Evolutionary conservation across 2,113 vertebrate species (phyloP), one percentile per base, ranked within the genome.

Genomic region (Cyanistes caeruleus): DNA sequence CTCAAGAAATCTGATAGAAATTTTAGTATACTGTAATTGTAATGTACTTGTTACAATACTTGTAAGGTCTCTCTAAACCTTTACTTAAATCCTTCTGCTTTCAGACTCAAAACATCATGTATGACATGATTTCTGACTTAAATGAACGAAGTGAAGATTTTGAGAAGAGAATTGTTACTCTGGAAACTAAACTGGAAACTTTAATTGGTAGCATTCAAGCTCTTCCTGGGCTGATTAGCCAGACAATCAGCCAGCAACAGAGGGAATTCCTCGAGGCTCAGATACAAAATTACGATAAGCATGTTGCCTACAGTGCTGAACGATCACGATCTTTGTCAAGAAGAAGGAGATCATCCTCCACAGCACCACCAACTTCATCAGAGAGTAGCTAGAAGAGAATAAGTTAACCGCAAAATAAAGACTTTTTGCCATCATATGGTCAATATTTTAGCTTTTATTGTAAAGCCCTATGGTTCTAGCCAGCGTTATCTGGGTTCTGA

Each of bases 401-500:
- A 97, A 97, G 97, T 98, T 98, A 97, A 97, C 97, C 97, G 97
- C 98, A 98, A 98, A 98, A 97, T 98, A 98, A 98, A 98, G 98
- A 99, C 98, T 99, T 98, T 99, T 99, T 98, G 99, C 99, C 99
- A 99, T 99, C 99, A 99, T 99, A 99, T 99, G 99, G 99, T 99
- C 98, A 98, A 99, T 99, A 99, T 99, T 98, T 98, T 98, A 98
- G 99, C 99, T 99, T 99, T 99, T 99, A 99, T 99, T 99, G 99
- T 99, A 99, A 99, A 99, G 99, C 99, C 99, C 99, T 99, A 99
- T 98, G 99, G 98, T 99, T 99, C 99, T 99, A 99, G 99, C 98
- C 98, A 99, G 98, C 93, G 98, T 99, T 99, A 98, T 99, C 98
- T 98, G 98, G 98, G 98, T 99, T 99, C 99, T 99, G 99, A 99